A percentile compares a stretch with the other conserved stretches of the same genome.
Evolutionary conservation across 1,140 invertebrate genomes (phyloP).

Genomic region (Penaeus japonicus): DNA sequence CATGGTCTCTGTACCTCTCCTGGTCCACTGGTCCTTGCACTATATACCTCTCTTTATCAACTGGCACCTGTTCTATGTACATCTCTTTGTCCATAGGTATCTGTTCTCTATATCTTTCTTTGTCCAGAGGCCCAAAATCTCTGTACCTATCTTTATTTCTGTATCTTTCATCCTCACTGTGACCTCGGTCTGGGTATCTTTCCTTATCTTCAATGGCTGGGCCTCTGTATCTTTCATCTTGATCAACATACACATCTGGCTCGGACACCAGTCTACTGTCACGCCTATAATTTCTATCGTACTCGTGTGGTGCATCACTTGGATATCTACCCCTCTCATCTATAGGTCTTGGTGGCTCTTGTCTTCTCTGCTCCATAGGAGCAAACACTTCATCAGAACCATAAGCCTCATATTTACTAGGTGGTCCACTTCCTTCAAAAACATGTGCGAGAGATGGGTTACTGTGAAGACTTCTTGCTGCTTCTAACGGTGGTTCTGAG

Average conservation of each 20-base stretch:
- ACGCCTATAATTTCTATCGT: background rate
- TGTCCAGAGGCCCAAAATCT: background rate
- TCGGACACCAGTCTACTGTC: background rate
- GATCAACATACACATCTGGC: background rate
- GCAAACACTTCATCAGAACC: constrained; percentile 44
- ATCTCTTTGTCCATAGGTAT: background rate
- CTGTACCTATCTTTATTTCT: constrained; percentile 4
- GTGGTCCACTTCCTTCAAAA: background rate
- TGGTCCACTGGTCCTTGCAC: background rate
- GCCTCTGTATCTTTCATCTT: background rate
- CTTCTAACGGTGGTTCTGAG: constrained; percentile 13
- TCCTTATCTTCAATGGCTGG: background rate
- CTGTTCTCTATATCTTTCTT: constrained; percentile 14
- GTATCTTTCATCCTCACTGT: background rate
- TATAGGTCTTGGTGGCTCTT: background rate
- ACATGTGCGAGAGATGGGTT: constrained; percentile 14
- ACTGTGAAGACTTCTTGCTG: background rate
- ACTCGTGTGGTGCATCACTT: background rate
- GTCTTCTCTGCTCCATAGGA: constrained; percentile 43
- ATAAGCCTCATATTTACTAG: constrained; percentile 15
- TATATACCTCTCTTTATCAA: background rate
- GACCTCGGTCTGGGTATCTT: background rate
- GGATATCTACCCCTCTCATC: background rate
- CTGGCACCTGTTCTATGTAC: background rate
- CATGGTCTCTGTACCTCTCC: constrained; percentile 6